Evolutionary conservation across 2,888 invertebrate species (phyloP), one percentile per base, ranked within the genome.

Genomic region (Pseudolycoriella hygida): DNA sequence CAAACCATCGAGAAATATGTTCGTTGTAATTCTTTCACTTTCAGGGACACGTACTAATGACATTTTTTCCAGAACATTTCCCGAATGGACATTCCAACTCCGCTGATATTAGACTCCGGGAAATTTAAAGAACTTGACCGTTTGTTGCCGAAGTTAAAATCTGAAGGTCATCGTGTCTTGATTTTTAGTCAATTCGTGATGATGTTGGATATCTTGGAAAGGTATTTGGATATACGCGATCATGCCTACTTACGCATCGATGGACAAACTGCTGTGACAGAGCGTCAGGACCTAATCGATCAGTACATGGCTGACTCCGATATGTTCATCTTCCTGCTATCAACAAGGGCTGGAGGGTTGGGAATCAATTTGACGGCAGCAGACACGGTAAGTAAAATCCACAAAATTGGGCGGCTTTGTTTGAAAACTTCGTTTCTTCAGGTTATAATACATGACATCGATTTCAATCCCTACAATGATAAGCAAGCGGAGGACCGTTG

Each of bases 381-480:
- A 0, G 93, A 96, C 67, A 87, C 87, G 11, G 96, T 96, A 34
- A 12, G 34, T 30, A 30, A 10, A n/a, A n/a, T n/a, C n/a, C n/a
- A n/a, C n/a, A n/a, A n/a, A n/a, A n/a, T n/a, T n/a, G n/a, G n/a
- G n/a, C n/a, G n/a, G n/a, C n/a, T n/a, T n/a, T n/a, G n/a, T n/a
- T n/a, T n/a, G n/a, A n/a, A n/a, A n/a, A n/a, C n/a, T n/a, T n/a
- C n/a, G n/a, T n/a, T n/a, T n/a, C n/a, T n/a, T n/a, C 34, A 34
- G 34, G 34, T 34, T 40, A 82, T 90, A 48, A 82, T 97, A 51
- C 94, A 97, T 62, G 97, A 97, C 60, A 89, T 96, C 43, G 97
- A 97, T 69, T 94, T 92, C 63, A 97, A 97, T 69, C 96, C 96
- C 0, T 94, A 96, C 66, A 96, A 96, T 62, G 96, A 97, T 63